Evolutionary conservation across 2,888 invertebrate genomes (phyloP), one percentile per base, ranked within the genome.

Genomic region (Hemicrepidius hirtus): DNA sequence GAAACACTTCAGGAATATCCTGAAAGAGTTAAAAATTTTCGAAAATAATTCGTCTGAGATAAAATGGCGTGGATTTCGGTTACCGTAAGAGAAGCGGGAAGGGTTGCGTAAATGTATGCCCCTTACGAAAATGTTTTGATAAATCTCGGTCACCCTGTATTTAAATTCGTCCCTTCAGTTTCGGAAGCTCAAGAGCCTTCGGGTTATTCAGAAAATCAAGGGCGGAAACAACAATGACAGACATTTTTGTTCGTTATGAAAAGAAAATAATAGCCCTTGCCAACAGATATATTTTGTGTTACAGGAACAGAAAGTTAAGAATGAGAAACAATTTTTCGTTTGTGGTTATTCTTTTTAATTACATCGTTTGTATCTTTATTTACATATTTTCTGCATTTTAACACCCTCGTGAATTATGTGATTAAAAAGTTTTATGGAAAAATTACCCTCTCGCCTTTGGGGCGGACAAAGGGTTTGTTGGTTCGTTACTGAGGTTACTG

Each of bases 221-320:
- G n/a, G 41, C 50, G 21, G 24, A n/a, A 50, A 24, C 20, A 24
- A 50, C n/a, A 53, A 53, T 53, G 32, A 32, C 28, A 13, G 28
- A 53, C 13, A 53, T 53, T 53, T 53, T 53, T 53, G 53, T 32
- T 53, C 53, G 53, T 13, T 32, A 53, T 32, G 53, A 32, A 53
- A 13, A 53, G 49, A 53, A 53, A 53, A 53, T 53, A 53, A 53
- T 53, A n/a, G 53, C 13, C 49, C 12, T 44, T 53, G n/a, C n/a
- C n/a, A n/a, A 53, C 16, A 53, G 53, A 53, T 53, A 53, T 13
- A n/a, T n/a, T n/a, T 53, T 53, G 53, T 12, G 28, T 53, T 24
- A 12, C 53, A 53, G 53, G 32, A 53, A 53, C 53, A 53, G 24
- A 13, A n/a, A 53, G 53, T 16, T 24, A 32, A 21, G 24, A 53